Percentiles rank a stretch among this genome's conserved stretches.
Conservation (phyloP, 2,113 vertebrate species). For the Pithys albifrons region DNA sequence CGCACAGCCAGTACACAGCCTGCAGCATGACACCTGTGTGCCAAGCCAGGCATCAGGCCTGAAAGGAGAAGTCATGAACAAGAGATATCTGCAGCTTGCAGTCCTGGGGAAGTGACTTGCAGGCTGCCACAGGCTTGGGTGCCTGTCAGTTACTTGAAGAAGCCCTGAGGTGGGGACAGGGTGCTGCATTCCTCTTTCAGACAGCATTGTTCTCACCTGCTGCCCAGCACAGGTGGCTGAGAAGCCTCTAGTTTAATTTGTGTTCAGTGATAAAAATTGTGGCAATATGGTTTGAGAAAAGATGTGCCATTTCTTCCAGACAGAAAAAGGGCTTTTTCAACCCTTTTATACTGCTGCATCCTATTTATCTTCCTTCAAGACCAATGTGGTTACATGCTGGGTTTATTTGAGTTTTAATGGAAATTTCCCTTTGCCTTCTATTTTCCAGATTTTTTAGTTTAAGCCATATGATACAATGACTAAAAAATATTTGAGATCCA, state of each 20-base stretch:
- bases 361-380: neutral
- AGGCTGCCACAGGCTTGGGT: neutral
- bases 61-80: neutral
- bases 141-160: accelerated
- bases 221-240: accelerated
- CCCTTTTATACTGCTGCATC: neutral
- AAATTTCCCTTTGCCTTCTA: neutral
- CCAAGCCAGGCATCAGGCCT: neutral
- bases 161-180: neutral
- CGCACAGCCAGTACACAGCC: neutral
- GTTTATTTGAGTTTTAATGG: neutral
- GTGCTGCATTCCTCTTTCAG: neutral
- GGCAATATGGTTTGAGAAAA: neutral
- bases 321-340: neutral
- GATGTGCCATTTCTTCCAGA: neutral
- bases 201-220: accelerated
- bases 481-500: neutral
- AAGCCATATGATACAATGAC: neutral
- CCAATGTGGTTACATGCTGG: neutral
- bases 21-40: accelerated
- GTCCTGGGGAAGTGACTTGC: neutral
- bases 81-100: neutral
- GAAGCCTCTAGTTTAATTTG: neutral
- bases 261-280: neutral
- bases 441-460: neutral